phyloP scores from a whole-genome alignment of 53 echinoderm and acorn worm genomes.

The Actinopyga echinites region DNA sequence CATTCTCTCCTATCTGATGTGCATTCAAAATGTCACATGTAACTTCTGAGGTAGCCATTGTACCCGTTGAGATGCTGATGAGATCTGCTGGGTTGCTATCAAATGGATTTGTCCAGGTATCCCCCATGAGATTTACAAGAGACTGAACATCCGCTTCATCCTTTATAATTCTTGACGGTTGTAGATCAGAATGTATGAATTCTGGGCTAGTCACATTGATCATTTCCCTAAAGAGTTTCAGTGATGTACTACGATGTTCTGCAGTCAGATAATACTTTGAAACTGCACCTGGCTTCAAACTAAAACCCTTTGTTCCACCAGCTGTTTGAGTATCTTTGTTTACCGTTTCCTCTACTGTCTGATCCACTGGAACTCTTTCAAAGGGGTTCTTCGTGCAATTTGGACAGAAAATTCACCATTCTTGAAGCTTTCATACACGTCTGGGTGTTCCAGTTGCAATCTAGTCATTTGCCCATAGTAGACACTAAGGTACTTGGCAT shows the following conservation, averaged over 20 bases:
- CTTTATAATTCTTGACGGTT: slow-evolving; percentile 40
- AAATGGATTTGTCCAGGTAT: slow-evolving; percentile 52
- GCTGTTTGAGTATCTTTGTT: slow-evolving; percentile 59
- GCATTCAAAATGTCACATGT: not conserved
- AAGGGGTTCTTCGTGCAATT: slow-evolving; percentile 31
- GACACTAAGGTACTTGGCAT: slow-evolving; percentile 41
- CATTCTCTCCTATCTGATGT: not conserved
- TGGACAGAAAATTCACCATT: slow-evolving; percentile 48
- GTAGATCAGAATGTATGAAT: slow-evolving; percentile 47
- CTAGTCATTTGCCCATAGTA: slow-evolving; percentile 49
- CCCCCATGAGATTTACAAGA: slow-evolving; percentile 37
- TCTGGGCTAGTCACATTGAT: not conserved
- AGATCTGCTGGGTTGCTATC: not conserved
- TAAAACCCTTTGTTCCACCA: slow-evolving; percentile 56
- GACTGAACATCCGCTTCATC: slow-evolving; percentile 43
- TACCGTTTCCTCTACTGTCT: slow-evolving; percentile 52
- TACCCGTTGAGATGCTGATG: not conserved
- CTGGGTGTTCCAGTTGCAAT: slow-evolving; percentile 17
- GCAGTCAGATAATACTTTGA: slow-evolving; percentile 47
- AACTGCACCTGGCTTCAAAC: slow-evolving; percentile 39
- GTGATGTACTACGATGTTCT: slow-evolving; percentile 12
- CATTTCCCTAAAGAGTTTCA: slow-evolving; percentile 46
- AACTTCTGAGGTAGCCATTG: not conserved
- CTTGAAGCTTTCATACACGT: not conserved
- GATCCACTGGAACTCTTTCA: slow-evolving; percentile 50